Evolutionary conservation across 1,140 invertebrate species (phyloP), one percentile per base, ranked within the genome.

Genomic region (Sycobia sp.): DNA sequence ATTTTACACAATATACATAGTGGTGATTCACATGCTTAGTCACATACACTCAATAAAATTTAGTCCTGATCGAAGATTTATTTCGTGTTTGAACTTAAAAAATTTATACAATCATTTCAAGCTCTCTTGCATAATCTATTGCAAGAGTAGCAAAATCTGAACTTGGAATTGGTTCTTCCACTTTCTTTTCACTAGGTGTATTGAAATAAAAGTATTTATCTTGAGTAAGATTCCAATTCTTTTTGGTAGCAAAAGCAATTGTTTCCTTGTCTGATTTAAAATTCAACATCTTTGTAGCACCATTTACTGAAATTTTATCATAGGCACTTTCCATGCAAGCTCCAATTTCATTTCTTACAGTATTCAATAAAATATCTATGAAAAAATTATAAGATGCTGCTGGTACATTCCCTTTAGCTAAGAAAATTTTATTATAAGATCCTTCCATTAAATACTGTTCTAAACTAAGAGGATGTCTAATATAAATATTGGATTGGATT

Each of bases 401-500:
- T 49, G 97, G 97, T 11, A 98, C 95, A 82, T 96, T 96, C 39
- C 89, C 93, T 84, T 96, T 89, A 3, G 91, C 90, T 41, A 93
- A 78, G 74, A 94, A 94, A 51, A 94, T 92, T 86, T 99, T 99
- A 78, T 99, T 99, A 75, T 99, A 99, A 63, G 94, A 95, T 32
- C 97, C 97, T 82, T 99, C 97, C 96, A 99, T 99, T 36, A 99
- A 85, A 82, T 96, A 98, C 75, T 99, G 97, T 73, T 99, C 97
- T 66, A 99, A 84, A 27, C 93, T 94, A 1, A 99, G 85, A 0
- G 97, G 95, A 77, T 98, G 95, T 66, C 89, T 88, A 32, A 99
- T 96, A 78, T 98, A 99, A 50, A 95, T 88, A 77, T 99, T 97
- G 29, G 88, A 89, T 76, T 97, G 91, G 70, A 98, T 91, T 55